These are phyloP conservation scores for Drosophila sordidula DNA, from an alignment of 2,888 invertebrate species.

Conservation along the genomic window DNA sequence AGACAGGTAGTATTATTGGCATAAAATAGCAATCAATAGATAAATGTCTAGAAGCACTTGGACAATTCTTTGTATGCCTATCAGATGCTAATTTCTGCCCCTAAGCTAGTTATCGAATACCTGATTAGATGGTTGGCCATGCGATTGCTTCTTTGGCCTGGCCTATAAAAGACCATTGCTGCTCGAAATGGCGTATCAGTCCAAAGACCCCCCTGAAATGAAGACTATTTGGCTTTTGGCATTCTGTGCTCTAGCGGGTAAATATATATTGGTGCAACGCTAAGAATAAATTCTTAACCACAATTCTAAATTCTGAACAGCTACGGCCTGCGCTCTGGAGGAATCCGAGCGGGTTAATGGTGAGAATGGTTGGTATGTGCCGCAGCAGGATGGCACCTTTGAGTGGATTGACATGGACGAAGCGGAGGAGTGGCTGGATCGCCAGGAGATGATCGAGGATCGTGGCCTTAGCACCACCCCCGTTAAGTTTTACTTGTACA, in stretches of 20 bases:
- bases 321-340: slow-evolving; percentile 52
- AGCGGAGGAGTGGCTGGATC: slow-evolving; percentile 54
- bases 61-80: slow-evolving; percentile 13
- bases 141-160: slow-evolving; percentile 13
- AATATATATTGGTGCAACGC: neutral
- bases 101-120: slow-evolving; percentile 8
- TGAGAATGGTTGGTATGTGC: slow-evolving; percentile 76
- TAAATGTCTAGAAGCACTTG: slow-evolving; percentile 19
- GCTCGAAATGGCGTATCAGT: slow-evolving; percentile 20
- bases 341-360: slow-evolving; percentile 63
- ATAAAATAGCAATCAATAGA: slow-evolving; percentile 43
- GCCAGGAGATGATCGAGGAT: slow-evolving; percentile 40
- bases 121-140: slow-evolving; percentile 24
- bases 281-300: neutral
- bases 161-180: slow-evolving; percentile 50
- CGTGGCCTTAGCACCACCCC: slow-evolving; percentile 47
- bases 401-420: slow-evolving; percentile 68
- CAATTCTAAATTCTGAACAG: slow-evolving; percentile 6
- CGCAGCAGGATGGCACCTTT: slow-evolving; percentile 60
- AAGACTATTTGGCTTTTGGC: slow-evolving; percentile 53
- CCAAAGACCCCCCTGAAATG: slow-evolving; percentile 34
- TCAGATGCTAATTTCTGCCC: slow-evolving; percentile 37
- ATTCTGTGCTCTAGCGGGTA: slow-evolving; percentile 50
- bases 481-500: slow-evolving; percentile 72
- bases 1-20: slow-evolving; percentile 13